These are phyloP conservation scores for Iphiclides podalirius DNA, from an alignment of 2,888 invertebrate genomes.

Conservation along the genomic window DNA sequence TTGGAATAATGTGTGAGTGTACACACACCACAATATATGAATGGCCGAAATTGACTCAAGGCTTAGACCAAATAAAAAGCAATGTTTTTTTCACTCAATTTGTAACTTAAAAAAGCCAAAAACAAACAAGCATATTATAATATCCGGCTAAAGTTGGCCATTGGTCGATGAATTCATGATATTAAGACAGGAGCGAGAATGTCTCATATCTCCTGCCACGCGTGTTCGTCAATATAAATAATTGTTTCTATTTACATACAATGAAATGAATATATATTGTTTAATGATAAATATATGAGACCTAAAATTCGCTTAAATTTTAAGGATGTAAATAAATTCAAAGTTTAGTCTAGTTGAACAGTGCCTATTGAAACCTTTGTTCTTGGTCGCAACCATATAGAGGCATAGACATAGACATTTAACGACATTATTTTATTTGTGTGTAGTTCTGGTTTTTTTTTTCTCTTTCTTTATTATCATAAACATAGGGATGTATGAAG, in stretches of 20 bases:
- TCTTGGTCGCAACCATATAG: slow-evolving; percentile 16
- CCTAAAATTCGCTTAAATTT: slow-evolving; percentile 4
- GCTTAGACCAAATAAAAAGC: no score
- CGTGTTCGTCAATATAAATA: background rate
- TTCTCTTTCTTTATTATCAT: background rate
- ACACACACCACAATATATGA: no score
- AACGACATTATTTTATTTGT: slow-evolving; percentile 4
- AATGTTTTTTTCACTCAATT: no score
- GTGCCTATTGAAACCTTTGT: slow-evolving; percentile 21
- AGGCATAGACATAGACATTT: slow-evolving; percentile 14
- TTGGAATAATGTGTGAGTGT: no score
- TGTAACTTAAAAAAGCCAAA: no score
- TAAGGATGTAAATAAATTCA: slow-evolving; percentile 26
- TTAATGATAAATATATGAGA: slow-evolving; percentile 7
- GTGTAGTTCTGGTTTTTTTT: slow-evolving; percentile 5
- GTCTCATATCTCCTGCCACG: no score
- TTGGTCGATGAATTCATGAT: no score
- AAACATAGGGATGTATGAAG: background rate
- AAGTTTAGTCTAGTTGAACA: slow-evolving; percentile 25
- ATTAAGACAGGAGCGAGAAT: no score
- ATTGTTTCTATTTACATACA: slow-evolving; percentile 1
- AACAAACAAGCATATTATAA: no score
- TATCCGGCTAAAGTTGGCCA: no score
- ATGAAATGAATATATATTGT: background rate
- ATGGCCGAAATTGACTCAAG: no score